Evolutionary conservation across 2,888 invertebrate genomes (phyloP).

Genomic region (Copidosoma aretas): DNA sequence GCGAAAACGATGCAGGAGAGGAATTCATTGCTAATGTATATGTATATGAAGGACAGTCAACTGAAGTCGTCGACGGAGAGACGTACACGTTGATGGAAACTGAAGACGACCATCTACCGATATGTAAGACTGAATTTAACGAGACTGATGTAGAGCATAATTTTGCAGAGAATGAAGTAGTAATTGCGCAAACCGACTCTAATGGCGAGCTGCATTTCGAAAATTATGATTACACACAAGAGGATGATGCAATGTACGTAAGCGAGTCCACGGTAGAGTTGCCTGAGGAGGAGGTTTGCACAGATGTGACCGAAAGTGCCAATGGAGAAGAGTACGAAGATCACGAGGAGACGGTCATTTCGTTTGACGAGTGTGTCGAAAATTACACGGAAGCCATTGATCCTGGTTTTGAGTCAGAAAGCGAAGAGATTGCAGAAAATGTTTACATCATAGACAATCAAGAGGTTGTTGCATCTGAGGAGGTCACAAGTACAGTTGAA

Average conservation of each 20-base stretch:
- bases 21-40: slow-evolving; percentile 34
- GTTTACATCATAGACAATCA: slow-evolving; percentile 28
- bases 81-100: slow-evolving; percentile 36
- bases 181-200: slow-evolving; percentile 38
- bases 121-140: slow-evolving; percentile 54
- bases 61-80: slow-evolving; percentile 10
- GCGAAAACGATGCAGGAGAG: too few species aligned
- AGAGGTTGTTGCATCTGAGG: slow-evolving; percentile 18
- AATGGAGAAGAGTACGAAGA: slow-evolving; percentile 12
- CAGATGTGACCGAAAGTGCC: slow-evolving; percentile 1
- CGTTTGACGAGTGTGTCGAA: slow-evolving; percentile 28
- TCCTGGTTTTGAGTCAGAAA: slow-evolving; percentile 22
- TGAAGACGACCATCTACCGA: slow-evolving; percentile 20
- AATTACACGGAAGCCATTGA: slow-evolving; percentile 25
- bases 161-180: slow-evolving; percentile 41
- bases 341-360: slow-evolving; percentile 32
- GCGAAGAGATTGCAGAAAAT: slow-evolving; percentile 14
- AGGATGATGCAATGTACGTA: slow-evolving; percentile 20
- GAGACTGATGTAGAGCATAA: slow-evolving; percentile 54
- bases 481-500: slow-evolving; percentile 15
- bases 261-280: slow-evolving; percentile 24
- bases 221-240: slow-evolving; percentile 36
- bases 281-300: slow-evolving; percentile 23
- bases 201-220: slow-evolving; percentile 38
- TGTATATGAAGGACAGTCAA: slow-evolving; percentile 32